Evolutionary conservation across 2,888 invertebrate genomes (phyloP).

Genomic region (Acrobasis repandana): DNA sequence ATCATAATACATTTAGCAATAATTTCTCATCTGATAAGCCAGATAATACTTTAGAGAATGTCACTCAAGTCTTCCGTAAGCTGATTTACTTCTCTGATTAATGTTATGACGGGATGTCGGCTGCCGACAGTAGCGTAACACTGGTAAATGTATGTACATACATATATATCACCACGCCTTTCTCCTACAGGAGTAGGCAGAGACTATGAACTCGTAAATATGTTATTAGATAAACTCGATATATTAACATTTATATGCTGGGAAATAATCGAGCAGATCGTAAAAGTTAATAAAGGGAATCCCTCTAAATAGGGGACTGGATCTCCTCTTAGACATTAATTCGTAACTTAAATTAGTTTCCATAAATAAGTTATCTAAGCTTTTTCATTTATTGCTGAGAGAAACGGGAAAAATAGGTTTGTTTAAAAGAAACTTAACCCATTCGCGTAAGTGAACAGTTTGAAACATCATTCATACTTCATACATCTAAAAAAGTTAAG

Average conservation of each 20-base stretch:
- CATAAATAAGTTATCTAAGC: neutral
- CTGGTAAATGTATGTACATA: neutral
- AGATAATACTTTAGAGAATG: neutral
- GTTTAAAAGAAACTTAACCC: neutral
- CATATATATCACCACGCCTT: too few relatives aligned
- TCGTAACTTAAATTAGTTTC: neutral
- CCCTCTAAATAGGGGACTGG: too few relatives aligned
- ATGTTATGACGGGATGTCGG: neutral
- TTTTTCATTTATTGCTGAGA: neutral
- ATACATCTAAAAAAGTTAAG: too few relatives aligned
- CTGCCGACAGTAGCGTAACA: neutral
- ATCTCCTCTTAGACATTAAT: neutral
- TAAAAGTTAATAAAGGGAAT: too few relatives aligned
- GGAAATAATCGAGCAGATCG: too few relatives aligned
- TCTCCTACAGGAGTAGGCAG: too few relatives aligned
- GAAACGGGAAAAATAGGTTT: neutral
- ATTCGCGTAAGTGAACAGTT: neutral
- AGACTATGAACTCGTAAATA: too few relatives aligned
- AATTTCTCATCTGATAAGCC: neutral
- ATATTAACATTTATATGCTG: too few relatives aligned
- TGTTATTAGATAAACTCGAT: too few relatives aligned
- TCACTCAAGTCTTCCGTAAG: neutral
- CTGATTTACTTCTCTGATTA: neutral
- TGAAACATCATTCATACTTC: neutral
- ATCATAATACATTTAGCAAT: neutral